Percentiles rank a stretch among this genome's conserved stretches.
phyloP scores from a whole-genome alignment of 92 coral and sea anemone genomes.

The Parazoanthus atlanticus region DNA sequence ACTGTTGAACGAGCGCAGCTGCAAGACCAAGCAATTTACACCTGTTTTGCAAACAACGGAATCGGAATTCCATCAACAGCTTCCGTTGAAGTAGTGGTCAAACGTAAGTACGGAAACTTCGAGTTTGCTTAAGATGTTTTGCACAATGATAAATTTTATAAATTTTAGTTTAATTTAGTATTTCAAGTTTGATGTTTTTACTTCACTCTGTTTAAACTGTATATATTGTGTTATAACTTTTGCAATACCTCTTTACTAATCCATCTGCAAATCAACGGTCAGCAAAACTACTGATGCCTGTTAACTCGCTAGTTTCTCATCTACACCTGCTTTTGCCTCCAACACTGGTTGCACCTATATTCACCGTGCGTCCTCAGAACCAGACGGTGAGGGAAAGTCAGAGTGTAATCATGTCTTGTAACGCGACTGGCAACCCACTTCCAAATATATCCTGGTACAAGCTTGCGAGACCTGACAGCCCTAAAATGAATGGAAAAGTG shows the following conservation, averaged over 20 bases:
- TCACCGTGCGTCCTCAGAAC: conserved; percentile 26
- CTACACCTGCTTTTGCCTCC: background rate
- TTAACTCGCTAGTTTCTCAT: too few relatives aligned
- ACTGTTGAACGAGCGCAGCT: background rate
- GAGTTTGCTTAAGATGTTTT: too few relatives aligned
- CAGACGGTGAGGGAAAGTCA: conserved; percentile 41
- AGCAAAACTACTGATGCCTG: too few relatives aligned
- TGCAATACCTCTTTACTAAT: too few relatives aligned
- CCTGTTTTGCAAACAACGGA: conserved; percentile 65
- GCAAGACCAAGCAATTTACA: conserved; percentile 52
- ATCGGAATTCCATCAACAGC: conserved; percentile 43
- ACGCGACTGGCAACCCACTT: conserved; percentile 56
- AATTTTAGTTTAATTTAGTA: too few relatives aligned
- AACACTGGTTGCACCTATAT: conserved; percentile 39
- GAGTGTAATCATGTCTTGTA: conserved; percentile 43
- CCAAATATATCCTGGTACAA: conserved; percentile 51
- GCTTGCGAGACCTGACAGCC: background rate
- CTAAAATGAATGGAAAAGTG: background rate
- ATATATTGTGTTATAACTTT: too few relatives aligned
- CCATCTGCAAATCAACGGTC: too few relatives aligned
- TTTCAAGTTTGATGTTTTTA: too few relatives aligned
- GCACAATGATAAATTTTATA: too few relatives aligned
- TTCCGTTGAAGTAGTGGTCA: conserved; percentile 30
- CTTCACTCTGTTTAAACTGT: too few relatives aligned
- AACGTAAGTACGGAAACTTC: conserved; percentile 25